Evolutionary conservation across 1,140 invertebrate genomes (phyloP), one percentile per base, ranked within the genome.

Genomic region (Tetramorium parvispinum): DNA sequence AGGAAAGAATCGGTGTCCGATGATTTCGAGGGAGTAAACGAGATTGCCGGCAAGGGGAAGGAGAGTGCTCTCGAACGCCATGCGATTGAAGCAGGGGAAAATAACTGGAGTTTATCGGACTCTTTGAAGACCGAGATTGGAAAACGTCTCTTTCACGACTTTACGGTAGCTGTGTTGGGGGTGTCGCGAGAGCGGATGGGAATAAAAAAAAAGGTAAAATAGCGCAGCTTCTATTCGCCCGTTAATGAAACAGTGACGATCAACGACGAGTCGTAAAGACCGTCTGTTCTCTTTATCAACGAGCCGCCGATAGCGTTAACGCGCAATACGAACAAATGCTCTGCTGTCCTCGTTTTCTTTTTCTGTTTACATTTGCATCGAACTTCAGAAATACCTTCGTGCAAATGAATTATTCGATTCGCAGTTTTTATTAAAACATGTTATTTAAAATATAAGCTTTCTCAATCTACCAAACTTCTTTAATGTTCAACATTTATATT

Each of bases 101-200:
- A 83, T 86, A 87, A 83, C 85, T 59, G 63, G 51, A 85, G 76
- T 86, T 90, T 89, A 87, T 83, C 77, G 49, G 51, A 77, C 75
- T 85, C 85, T 89, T 90, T 89, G 88, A 87, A 63, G 77, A 59
- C 10, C 32, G 88, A 89, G 85, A 89, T 89, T 90, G 85, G 78
- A 90, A 68, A 90, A 89, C 68, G 88, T 75, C 78, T 78, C 73
- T 76, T 61, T 79, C 71, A 75, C 78, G 78, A 57, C 43, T 81
- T 88, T 77, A 71, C 53, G 63, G 59, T 73, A 32, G 46, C 55
- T 43, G 55, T 43, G 55, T 46, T 61, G 18, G 13, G 21, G 43
- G 53, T 49, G 55, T 55, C 71, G 65, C 27, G 66, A 61, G 49
- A 87, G 46, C 43, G 68, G 63, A 65, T 57, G 73, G 43, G 78